These are phyloP conservation scores for Clanis bilineata DNA, from an alignment of 2,888 invertebrate species.

Conservation along the genomic window DNA sequence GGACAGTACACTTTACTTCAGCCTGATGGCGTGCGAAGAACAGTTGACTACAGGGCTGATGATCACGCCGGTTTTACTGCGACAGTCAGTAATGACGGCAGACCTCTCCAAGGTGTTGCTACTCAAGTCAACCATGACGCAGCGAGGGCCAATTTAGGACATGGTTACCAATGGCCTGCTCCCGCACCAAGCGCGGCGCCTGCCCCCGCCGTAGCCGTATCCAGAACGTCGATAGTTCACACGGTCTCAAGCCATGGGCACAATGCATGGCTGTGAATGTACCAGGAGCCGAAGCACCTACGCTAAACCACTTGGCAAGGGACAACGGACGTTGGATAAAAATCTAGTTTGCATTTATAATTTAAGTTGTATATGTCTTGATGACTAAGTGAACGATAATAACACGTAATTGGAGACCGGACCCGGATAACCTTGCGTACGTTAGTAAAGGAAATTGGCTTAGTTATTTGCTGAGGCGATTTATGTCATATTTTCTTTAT, in stretches of 20 bases:
- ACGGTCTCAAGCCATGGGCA: conserved; percentile 46
- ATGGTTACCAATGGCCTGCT: conserved; percentile 27
- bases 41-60: conserved; percentile 81
- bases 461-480: conserved; percentile 36
- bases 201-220: conserved; percentile 52
- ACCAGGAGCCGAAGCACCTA: neutral
- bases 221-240: conserved; percentile 59
- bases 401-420: conserved; percentile 52
- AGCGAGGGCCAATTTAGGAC: conserved; percentile 21
- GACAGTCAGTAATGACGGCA: conserved; percentile 69
- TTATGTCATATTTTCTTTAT: conserved; percentile 35
- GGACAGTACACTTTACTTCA: conserved; percentile 80
- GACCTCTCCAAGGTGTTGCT: conserved; percentile 21
- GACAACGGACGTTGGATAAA: conserved; percentile 38
- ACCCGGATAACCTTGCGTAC: conserved; percentile 51
- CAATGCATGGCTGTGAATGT: conserved; percentile 51
- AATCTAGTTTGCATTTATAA: conserved; percentile 54
- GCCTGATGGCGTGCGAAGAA: conserved; percentile 79
- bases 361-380: conserved; percentile 40
- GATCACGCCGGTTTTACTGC: conserved; percentile 79
- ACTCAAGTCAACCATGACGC: conserved; percentile 20
- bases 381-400: conserved; percentile 44
- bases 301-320: conserved; percentile 23
- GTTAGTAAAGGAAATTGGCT: conserved; percentile 50
- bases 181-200: conserved; percentile 40